These are phyloP conservation scores for Protomyctophum bolini DNA, from an alignment of 2,113 vertebrate genomes.

Conservation along the genomic window DNA sequence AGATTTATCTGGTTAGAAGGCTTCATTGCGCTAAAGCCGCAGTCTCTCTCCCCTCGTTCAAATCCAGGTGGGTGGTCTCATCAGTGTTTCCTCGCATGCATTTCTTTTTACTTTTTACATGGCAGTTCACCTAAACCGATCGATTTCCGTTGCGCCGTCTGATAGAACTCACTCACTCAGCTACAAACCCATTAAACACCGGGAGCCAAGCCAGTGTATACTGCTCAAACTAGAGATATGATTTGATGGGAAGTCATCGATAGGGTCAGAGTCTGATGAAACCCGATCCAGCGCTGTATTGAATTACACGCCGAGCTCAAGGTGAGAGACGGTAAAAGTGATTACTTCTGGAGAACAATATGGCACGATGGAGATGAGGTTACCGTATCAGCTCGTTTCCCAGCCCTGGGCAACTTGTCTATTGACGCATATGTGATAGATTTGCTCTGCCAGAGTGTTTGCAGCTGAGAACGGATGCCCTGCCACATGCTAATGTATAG, in stretches of 20 bases:
- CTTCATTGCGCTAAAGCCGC: constrained; percentile 53
- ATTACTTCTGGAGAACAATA: constrained; percentile 24
- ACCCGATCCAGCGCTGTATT: constrained; percentile 36
- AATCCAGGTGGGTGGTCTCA: constrained; percentile 64
- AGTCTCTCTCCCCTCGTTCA: constrained; percentile 44
- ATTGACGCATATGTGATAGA: constrained; percentile 51
- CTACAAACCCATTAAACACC: constrained; percentile 50
- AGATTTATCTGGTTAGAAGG: constrained; percentile 68
- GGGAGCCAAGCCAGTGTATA: constrained; percentile 11
- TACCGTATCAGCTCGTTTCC: constrained; percentile 23
- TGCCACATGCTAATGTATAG: no score
- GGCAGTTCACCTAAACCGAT: constrained; percentile 31
- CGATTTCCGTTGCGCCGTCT: constrained; percentile 44
- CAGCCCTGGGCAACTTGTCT: constrained; percentile 34
- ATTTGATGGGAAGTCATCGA: constrained; percentile 1
- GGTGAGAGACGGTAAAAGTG: constrained; percentile 42
- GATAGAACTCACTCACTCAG: constrained; percentile 7
- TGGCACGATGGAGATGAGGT: constrained; percentile 29
- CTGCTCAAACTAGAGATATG: constrained; percentile 30
- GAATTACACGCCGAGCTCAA: constrained; percentile 32
- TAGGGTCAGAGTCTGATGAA: constrained; percentile 6
- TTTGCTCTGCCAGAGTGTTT: constrained; percentile 53
- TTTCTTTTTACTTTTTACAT: constrained; percentile 50
- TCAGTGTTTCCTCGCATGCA: constrained; percentile 36
- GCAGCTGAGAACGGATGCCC: constrained; percentile 25